phyloP scores from a whole-genome alignment of 2,888 invertebrate genomes.

The Synergus japonicus region DNA sequence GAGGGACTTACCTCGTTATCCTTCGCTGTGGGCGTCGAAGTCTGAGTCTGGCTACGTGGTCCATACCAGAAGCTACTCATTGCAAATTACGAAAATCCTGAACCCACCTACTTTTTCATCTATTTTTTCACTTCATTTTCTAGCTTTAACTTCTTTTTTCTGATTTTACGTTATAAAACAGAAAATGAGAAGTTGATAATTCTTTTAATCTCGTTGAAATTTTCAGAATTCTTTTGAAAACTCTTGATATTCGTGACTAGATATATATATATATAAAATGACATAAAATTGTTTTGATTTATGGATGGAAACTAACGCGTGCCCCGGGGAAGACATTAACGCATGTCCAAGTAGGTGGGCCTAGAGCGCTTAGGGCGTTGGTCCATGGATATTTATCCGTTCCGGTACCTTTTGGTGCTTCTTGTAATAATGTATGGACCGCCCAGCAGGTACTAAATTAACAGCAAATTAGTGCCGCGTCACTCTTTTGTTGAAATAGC shows the following conservation, averaged over 20 bases:
- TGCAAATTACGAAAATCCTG: slow-evolving; percentile 68
- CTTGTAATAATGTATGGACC: slow-evolving; percentile 45
- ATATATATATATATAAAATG: neutral
- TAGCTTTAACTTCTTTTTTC: neutral
- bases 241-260: neutral
- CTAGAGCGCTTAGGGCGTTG: neutral
- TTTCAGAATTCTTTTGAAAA: too few relatives aligned
- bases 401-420: slow-evolving; percentile 30
- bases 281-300: neutral
- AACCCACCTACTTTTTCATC: slow-evolving; percentile 50
- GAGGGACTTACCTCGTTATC: slow-evolving; percentile 66
- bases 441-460: slow-evolving; percentile 54
- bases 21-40: slow-evolving; percentile 69
- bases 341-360: slow-evolving; percentile 10
- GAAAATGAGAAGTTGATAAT: too few relatives aligned
- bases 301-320: slow-evolving; percentile 17
- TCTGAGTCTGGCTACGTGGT: slow-evolving; percentile 43
- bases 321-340: slow-evolving; percentile 4
- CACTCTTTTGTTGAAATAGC: slow-evolving; percentile 30
- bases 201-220: too few relatives aligned
- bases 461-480: slow-evolving; percentile 55
- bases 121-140: slow-evolving; percentile 38
- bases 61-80: slow-evolving; percentile 68
- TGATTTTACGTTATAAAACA: neutral
- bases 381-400: slow-evolving; percentile 24